Evolutionary conservation across 2,888 invertebrate genomes (phyloP).

Genomic region (Chelonus formosanus): DNA sequence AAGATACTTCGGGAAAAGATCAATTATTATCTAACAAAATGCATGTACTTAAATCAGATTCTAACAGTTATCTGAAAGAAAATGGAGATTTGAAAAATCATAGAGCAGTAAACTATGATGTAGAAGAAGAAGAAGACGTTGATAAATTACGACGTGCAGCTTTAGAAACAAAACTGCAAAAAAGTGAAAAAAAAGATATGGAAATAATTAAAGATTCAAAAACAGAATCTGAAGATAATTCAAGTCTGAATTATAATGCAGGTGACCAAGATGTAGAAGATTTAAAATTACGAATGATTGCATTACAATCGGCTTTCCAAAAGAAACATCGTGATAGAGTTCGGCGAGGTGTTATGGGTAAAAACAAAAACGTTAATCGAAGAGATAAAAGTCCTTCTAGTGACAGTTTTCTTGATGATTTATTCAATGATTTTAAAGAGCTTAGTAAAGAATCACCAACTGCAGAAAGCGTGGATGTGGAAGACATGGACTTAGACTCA

Average conservation of each 20-base stretch:
- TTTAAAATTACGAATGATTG: slow-evolving; percentile 71
- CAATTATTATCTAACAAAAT: slow-evolving; percentile 53
- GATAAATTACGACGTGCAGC: slow-evolving; percentile 54
- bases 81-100: slow-evolving; percentile 20
- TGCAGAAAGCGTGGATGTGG: slow-evolving; percentile 44
- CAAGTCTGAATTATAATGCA: slow-evolving; percentile 36
- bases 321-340: slow-evolving; percentile 72
- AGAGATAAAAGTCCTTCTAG: slow-evolving; percentile 57
- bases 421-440: slow-evolving; percentile 39
- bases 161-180: slow-evolving; percentile 56
- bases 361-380: slow-evolving; percentile 19
- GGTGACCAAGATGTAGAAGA: slow-evolving; percentile 72
- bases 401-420: slow-evolving; percentile 52
- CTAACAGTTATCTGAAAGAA: slow-evolving; percentile 1
- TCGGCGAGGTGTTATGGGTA: slow-evolving; percentile 37
- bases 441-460: slow-evolving; percentile 34
- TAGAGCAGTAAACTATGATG: slow-evolving; percentile 18
- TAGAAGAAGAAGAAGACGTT: slow-evolving; percentile 54
- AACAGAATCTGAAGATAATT: slow-evolving; percentile 27
- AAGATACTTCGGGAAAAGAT: slow-evolving; percentile 57
- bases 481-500: slow-evolving; percentile 62
- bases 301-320: slow-evolving; percentile 74
- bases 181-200: slow-evolving; percentile 22
- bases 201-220: slow-evolving; percentile 28
- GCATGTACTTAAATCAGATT: slow-evolving; percentile 35